Evolutionary conservation across 2,888 invertebrate species (phyloP), one percentile per base, ranked within the genome.

Genomic region (Drosophila antonietae): DNA sequence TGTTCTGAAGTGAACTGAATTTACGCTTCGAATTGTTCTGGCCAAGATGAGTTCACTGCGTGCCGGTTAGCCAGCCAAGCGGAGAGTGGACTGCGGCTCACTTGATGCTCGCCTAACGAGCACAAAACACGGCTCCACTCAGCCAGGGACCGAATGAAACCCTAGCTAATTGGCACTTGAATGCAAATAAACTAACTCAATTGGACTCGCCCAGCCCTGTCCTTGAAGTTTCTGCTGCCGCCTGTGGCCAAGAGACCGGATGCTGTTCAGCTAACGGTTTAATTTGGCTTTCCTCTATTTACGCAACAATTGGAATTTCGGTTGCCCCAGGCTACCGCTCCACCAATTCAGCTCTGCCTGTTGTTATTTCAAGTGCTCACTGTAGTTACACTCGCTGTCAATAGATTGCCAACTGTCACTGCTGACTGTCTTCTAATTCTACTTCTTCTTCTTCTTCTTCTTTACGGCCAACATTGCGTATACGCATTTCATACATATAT

Each of bases 111-210:
- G 41, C 49, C 20, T 46, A 58, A 53, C 51, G 18, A 46, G 53
- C 75, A 67, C 81, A 65, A 68, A 68, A 71, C 49, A 35, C 61
- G 57, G 67, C 69, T 31, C 14, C 63, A 49, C 63, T 68, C 39
- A 47, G 53, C 64, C 44, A 28, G 55, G 33, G 31, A 56, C 59
- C 73, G 59, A 78, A 71, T 73, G 73, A 70, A 75, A 78, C 72
- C 88, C 59, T 75, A 55, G 62, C 86, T 87, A 87, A 87, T 87
- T 87, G 86, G 83, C 75, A 76, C 89, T 87, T 79, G 74, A 82
- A 79, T 69, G 69, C 68, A 79, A 84, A 81, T 75, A 81, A 74
- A 61, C 75, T 71, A 71, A 68, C 88, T 78, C 65, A 68, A 78
- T 75, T 70, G 83, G 77, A 62, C 46, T 35, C 68, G 56, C 66